Evolutionary conservation across 2,797 vertebrate genomes (phyloP).

Genomic region (Benthosema pterotum): DNA sequence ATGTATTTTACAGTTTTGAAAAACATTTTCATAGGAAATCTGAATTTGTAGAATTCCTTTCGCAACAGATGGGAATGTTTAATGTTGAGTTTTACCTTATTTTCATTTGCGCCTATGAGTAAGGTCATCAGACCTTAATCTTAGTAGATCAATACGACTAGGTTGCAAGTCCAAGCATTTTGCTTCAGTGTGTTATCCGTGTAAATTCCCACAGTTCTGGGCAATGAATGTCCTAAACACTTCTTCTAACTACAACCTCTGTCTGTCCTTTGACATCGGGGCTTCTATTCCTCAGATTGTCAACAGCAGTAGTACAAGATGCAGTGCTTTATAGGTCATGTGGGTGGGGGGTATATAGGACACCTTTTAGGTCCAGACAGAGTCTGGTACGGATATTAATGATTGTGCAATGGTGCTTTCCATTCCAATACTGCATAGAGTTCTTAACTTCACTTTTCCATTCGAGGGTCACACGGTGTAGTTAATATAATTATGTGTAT

Average conservation of each 20-base stretch:
- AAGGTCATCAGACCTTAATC: slow-evolving; percentile 32
- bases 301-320: slow-evolving; percentile 42
- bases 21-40: slow-evolving; percentile 21
- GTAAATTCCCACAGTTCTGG: slow-evolving; percentile 40
- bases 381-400: slow-evolving; percentile 46
- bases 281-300: slow-evolving; percentile 24
- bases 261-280: slow-evolving; percentile 15
- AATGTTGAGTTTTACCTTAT: slow-evolving; percentile 26
- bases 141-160: slow-evolving; percentile 32
- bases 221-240: slow-evolving; percentile 62
- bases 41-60: slow-evolving; percentile 16
- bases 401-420: slow-evolving; percentile 68
- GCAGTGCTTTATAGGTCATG: slow-evolving; percentile 58
- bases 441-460: slow-evolving; percentile 50
- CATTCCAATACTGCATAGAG: slow-evolving; percentile 64
- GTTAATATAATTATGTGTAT: slow-evolving; percentile 37
- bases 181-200: slow-evolving; percentile 27
- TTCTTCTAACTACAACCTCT: slow-evolving; percentile 38
- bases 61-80: background rate
- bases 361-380: slow-evolving; percentile 39
- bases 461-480: slow-evolving; percentile 46
- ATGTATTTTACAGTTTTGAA: slow-evolving; percentile 32
- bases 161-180: slow-evolving; percentile 49
- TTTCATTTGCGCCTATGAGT: slow-evolving; percentile 35
- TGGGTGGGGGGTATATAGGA: slow-evolving; percentile 18